phyloP scores from a whole-genome alignment of 2,113 vertebrate genomes.

The Lanius collurio region DNA sequence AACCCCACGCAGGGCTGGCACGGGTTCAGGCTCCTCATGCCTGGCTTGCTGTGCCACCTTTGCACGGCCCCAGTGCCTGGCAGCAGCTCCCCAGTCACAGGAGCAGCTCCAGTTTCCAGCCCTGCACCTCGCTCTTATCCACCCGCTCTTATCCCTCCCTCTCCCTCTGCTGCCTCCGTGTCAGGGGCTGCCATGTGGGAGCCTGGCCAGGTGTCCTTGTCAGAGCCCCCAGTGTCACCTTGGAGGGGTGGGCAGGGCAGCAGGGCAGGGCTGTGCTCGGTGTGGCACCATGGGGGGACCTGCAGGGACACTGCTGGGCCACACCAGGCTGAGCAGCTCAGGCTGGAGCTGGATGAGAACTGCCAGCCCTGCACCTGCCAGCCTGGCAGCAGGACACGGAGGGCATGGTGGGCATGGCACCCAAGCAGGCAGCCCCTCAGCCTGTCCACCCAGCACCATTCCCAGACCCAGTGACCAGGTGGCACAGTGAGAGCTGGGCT shows the following conservation, averaged over 20 bases:
- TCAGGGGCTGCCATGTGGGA: neutral
- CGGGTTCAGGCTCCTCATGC: neutral
- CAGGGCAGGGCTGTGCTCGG: rapidly evolving
- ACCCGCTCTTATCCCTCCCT: neutral
- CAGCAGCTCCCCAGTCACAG: neutral
- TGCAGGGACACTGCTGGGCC: rapidly evolving
- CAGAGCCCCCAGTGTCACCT: conserved; percentile 1
- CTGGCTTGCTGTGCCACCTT: neutral
- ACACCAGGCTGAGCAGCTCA: neutral
- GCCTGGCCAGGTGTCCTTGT: neutral
- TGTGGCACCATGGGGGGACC: rapidly evolving
- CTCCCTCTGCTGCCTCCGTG: neutral
- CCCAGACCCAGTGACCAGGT: neutral
- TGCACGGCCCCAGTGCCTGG: neutral
- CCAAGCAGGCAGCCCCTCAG: neutral
- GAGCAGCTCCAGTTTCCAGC: neutral
- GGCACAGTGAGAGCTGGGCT: rapidly evolving
- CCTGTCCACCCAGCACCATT: rapidly evolving
- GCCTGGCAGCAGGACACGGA: neutral
- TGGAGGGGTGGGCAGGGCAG: neutral
- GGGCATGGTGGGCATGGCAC: rapidly evolving
- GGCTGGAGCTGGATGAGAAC: neutral
- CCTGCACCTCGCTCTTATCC: neutral
- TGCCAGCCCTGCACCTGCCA: too few relatives aligned
- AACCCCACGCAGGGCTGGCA: rapidly evolving